Conservation (phyloP, 2,797 vertebrate species). For the Xiphophorus birchmanni region DNA sequence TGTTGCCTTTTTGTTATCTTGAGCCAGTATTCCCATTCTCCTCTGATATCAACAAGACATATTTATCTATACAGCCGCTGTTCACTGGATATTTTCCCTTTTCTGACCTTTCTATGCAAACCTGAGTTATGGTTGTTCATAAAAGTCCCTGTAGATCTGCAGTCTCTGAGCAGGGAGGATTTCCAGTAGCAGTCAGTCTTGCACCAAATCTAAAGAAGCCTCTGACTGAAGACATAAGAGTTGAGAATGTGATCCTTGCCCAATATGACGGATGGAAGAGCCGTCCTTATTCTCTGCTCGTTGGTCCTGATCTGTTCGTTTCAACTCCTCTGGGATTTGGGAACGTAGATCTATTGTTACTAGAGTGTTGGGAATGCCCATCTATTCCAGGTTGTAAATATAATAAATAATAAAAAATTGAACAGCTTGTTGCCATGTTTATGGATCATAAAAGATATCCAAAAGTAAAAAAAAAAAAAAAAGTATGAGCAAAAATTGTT, state of each 20-base stretch:
- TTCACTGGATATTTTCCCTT: background rate
- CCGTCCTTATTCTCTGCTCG: background rate
- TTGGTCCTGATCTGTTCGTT: background rate
- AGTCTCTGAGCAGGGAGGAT: background rate
- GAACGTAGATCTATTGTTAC: background rate
- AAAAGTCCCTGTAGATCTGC: background rate
- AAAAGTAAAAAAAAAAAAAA: background rate
- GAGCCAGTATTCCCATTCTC: background rate
- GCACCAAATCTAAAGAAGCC: background rate
- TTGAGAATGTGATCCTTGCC: background rate
- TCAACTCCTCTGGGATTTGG: background rate
- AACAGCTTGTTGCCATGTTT: background rate
- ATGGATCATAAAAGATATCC: background rate
- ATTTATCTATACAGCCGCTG: background rate
- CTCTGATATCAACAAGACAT: background rate
- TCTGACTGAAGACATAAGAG: background rate
- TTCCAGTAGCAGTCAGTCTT: background rate
- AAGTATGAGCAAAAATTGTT: background rate
- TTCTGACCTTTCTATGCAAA: background rate
- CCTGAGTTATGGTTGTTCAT: background rate
- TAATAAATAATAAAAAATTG: background rate
- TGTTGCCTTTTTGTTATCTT: background rate
- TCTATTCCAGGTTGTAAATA: background rate
- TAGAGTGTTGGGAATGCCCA: background rate
- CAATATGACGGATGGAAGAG: background rate